These are phyloP conservation scores for Limnephilus rhombicus DNA, from an alignment of 2,888 invertebrate species.

Conservation along the genomic window DNA sequence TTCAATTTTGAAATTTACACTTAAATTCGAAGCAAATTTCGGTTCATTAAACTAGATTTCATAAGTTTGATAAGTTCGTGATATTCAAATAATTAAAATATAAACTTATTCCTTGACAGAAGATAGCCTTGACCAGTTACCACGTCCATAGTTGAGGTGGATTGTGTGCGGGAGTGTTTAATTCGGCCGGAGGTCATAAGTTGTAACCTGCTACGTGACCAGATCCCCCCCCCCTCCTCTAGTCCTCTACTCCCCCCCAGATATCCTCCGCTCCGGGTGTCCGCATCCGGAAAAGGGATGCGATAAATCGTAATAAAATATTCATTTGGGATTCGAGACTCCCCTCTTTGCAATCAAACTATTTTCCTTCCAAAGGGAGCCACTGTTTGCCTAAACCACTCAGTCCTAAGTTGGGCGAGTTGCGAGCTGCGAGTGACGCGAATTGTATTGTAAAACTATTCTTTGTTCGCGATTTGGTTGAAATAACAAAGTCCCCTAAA, in stretches of 20 bases:
- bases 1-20: too few species aligned
- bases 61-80: background rate
- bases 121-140: background rate
- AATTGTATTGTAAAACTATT: constrained; percentile 22
- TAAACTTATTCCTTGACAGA: background rate
- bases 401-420: background rate
- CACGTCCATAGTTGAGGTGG: background rate
- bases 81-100: background rate
- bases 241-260: background rate
- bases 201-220: constrained; percentile 23
- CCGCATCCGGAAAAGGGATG: constrained; percentile 47
- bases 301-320: constrained; percentile 65
- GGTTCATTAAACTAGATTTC: too few species aligned
- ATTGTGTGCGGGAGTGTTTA: constrained; percentile 27
- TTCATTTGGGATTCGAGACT: constrained; percentile 54
- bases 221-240: too few species aligned
- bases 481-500: background rate
- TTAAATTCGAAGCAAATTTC: too few species aligned
- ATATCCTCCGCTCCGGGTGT: constrained; percentile 29
- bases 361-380: background rate
- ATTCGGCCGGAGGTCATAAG: constrained; percentile 8
- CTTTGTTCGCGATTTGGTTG: background rate
- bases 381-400: constrained; percentile 3
- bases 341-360: constrained; percentile 26
- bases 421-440: background rate